phyloP scores from a whole-genome alignment of 2,888 invertebrate species.

The Anarsia innoxiella region DNA sequence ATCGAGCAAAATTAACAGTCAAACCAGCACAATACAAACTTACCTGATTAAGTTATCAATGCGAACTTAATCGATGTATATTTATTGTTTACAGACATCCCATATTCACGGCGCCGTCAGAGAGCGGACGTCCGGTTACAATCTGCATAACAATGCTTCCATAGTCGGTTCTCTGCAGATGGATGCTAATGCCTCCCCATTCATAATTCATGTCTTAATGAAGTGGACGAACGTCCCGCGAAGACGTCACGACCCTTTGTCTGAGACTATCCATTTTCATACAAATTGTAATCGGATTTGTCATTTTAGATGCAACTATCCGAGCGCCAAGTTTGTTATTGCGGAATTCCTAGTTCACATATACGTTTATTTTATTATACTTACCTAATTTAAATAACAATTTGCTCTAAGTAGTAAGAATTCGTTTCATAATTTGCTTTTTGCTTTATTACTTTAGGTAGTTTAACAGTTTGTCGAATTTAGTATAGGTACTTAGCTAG shows the following conservation, averaged over 20 bases:
- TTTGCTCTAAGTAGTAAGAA: no score
- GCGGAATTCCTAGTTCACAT: no score
- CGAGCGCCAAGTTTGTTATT: no score
- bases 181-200: conserved; percentile 63
- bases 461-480: neutral
- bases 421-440: neutral
- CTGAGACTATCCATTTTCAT: conserved; percentile 24
- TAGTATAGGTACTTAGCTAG: neutral
- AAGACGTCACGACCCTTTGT: conserved; percentile 44
- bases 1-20: no score
- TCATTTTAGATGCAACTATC: no score
- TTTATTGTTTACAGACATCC: conserved; percentile 52
- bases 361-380: no score
- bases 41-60: no score
- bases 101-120: conserved; percentile 42
- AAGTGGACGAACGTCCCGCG: conserved; percentile 42
- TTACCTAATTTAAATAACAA: no score
- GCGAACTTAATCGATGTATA: conserved; percentile 24
- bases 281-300: conserved; percentile 34
- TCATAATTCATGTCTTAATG: conserved; percentile 71
- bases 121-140: conserved; percentile 56
- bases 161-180: conserved; percentile 52
- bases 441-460: neutral
- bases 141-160: conserved; percentile 70
- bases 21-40: no score